These are phyloP conservation scores for Himalopsyche tibetana DNA, from an alignment of 2,888 invertebrate species.

Conservation along the genomic window DNA sequence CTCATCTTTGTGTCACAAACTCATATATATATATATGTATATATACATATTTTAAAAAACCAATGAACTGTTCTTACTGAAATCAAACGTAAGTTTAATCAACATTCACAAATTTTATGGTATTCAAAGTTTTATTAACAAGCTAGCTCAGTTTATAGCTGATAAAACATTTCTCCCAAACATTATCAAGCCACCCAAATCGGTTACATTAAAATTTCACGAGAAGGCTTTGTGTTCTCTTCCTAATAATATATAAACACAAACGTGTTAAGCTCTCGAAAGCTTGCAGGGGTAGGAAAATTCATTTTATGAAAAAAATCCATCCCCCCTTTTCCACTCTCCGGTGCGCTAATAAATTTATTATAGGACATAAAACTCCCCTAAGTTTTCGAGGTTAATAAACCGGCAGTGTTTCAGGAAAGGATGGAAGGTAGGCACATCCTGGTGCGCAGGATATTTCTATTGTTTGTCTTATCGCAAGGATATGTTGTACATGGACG, in stretches of 20 bases:
- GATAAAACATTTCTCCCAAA: too few relatives aligned
- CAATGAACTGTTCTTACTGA: too few relatives aligned
- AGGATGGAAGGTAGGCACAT: neutral
- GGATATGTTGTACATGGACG: neutral
- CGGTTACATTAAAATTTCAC: too few relatives aligned
- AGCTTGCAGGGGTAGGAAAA: conserved; percentile 12
- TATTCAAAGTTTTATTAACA: too few relatives aligned
- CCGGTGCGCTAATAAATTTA: conserved; percentile 42
- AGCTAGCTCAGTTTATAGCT: too few relatives aligned
- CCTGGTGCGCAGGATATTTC: neutral
- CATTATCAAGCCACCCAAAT: too few relatives aligned
- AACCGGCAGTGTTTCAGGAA: conserved; percentile 27
- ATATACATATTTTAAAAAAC: too few relatives aligned
- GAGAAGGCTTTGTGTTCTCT: too few relatives aligned
- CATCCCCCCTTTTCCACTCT: neutral
- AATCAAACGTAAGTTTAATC: too few relatives aligned
- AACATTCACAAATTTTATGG: too few relatives aligned
- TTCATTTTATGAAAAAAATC: conserved; percentile 34
- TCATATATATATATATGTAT: too few relatives aligned
- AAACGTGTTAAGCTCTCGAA: conserved; percentile 20
- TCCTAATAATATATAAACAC: neutral
- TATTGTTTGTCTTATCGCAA: conserved; percentile 11
- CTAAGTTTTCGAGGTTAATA: conserved; percentile 44
- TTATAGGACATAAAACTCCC: conserved; percentile 43
- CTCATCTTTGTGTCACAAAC: too few relatives aligned